Evolutionary conservation across 2,113 vertebrate genomes (phyloP).

Genomic region (Baryphthengus martii): DNA sequence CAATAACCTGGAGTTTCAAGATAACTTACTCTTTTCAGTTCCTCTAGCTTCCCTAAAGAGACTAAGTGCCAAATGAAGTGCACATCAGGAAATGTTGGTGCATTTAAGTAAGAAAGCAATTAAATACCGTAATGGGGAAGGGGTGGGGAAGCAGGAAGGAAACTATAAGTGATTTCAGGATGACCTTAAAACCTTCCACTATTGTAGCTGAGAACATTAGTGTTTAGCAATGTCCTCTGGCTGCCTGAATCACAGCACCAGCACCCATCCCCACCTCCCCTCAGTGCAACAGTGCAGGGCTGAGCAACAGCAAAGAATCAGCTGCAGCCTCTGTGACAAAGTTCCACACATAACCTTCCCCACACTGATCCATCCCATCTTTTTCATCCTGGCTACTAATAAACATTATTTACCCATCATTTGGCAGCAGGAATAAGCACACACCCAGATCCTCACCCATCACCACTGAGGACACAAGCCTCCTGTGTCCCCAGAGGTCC

Average conservation of each 20-base stretch:
- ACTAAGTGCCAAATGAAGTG: background rate
- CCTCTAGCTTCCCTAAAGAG: background rate
- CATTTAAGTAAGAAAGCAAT: slow-evolving; percentile 14
- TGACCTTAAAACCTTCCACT: background rate
- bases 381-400: fast-evolving
- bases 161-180: background rate
- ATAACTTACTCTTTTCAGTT: background rate
- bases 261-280: background rate
- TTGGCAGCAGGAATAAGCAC: background rate
- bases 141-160: background rate
- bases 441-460: fast-evolving
- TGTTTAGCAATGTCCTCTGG: fast-evolving
- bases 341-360: fast-evolving
- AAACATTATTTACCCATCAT: fast-evolving
- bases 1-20: background rate
- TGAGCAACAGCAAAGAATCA: too few species aligned
- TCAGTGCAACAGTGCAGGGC: background rate
- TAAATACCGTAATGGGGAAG: background rate
- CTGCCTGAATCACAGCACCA: fast-evolving
- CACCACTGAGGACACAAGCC: fast-evolving
- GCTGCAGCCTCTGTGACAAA: fast-evolving
- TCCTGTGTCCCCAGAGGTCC: fast-evolving
- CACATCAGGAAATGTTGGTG: background rate
- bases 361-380: fast-evolving
- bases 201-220: fast-evolving